Evolutionary conservation across 2,888 invertebrate genomes (phyloP).

Genomic region (Cepaea hortensis): DNA sequence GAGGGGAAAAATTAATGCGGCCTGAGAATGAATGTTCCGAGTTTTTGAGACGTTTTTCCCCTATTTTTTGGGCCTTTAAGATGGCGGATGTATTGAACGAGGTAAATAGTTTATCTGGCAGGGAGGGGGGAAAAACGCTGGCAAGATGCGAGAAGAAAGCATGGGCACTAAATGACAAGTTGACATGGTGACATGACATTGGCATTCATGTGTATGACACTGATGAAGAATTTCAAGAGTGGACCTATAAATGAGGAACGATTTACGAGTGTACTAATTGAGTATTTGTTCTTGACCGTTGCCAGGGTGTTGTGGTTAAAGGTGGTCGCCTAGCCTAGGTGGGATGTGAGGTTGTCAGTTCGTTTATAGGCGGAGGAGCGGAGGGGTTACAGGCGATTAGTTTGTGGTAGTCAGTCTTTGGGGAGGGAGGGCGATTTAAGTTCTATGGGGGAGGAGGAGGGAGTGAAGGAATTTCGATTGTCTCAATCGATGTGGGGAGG

Average conservation of each 20-base stretch:
- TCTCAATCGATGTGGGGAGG: no score
- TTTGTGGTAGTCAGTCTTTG: no score
- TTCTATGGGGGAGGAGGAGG: no score
- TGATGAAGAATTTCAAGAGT: neutral
- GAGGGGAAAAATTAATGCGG: constrained; percentile 29
- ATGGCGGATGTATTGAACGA: neutral
- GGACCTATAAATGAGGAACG: neutral
- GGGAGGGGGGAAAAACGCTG: neutral
- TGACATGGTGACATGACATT: constrained; percentile 25
- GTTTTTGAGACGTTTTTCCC: neutral
- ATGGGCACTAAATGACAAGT: constrained; percentile 5
- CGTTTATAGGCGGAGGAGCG: no score
- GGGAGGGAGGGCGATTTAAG: no score
- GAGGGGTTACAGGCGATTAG: no score
- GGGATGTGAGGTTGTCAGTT: no score
- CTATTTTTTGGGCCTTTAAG: neutral
- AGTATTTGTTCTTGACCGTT: neutral
- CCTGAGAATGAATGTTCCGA: neutral
- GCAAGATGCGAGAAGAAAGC: neutral
- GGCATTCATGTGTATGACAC: constrained; percentile 5
- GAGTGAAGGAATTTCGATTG: no score
- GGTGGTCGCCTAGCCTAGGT: neutral
- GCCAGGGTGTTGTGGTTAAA: neutral
- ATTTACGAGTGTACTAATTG: neutral
- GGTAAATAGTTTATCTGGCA: constrained; percentile 2